Base-by-base conservation (phyloP, 2,797 vertebrate species). In the Kryptolebias ocellatus region DNA sequence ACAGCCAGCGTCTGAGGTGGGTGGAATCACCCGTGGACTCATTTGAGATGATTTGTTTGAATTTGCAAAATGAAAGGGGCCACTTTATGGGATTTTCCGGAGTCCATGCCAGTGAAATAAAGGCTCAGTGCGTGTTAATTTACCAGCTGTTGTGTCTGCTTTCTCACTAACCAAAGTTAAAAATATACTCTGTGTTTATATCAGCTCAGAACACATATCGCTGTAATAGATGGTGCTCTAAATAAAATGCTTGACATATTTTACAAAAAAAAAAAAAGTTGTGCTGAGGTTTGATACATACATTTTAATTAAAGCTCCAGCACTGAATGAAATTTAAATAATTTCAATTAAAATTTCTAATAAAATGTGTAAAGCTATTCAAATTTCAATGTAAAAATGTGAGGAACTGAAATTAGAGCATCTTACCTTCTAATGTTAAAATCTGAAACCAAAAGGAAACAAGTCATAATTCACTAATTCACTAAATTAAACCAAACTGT, bases 21-120 rank as follows among this genome's bases (percentile, higher is more conserved):
- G 60, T 63, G 75, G 75, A 87, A 79, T 76, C 70, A 72, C 64
- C 67, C 57, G 10, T 47, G 67, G 55, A 29, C 73, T 78, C 74
- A 67, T 76, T 61, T 56, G 55, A 65, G 64, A 74, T 47, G 62
- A 79, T 83, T 70, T 79, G 76, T 83, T 83, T 85, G 68, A 80
- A 65, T 76, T 70, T 55, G 10, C 20, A 10, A 77, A 70, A 87
- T 76, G 62, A 78, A 83, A 78, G 59, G 53, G 53, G 53, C 39
- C 74, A 66, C 80, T 72, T 78, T 28, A 64, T 8, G 80, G 82
- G 70, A 67, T 83, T 85, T 86, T 78, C 80, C 80, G 71, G 67
- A 69, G 64, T 77, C 56, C 42, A 74, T 82, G 75, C 67, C 78
- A 76, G 54, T 1, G 0, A 73, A 69, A 82, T 84, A 74, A 83